Conservation (phyloP, 2,888 invertebrate species). For the Oligia strigilis region DNA sequence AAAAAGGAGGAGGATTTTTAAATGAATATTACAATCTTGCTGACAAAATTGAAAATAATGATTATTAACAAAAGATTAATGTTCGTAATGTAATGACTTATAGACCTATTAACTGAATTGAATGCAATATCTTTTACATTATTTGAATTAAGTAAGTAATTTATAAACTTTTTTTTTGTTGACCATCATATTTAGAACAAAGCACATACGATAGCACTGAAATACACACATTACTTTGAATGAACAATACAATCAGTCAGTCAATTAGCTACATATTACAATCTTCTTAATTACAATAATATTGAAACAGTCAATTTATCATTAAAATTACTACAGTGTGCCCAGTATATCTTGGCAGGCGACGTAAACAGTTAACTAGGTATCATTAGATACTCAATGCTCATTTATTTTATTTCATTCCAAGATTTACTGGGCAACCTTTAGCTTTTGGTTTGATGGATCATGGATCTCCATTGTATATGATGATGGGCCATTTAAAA, state of each 20-base stretch:
- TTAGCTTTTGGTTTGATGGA: neutral
- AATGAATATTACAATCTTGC: slow-evolving; percentile 5
- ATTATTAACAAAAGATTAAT: slow-evolving; percentile 1
- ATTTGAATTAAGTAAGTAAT: neutral
- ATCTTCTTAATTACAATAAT: too few relatives aligned
- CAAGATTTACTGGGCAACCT: neutral
- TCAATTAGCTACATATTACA: neutral
- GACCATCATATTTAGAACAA: neutral
- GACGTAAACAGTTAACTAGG: neutral
- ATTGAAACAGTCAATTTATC: neutral
- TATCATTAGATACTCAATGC: neutral
- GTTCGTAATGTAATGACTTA: neutral
- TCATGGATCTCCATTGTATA: neutral
- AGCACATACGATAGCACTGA: slow-evolving; percentile 2
- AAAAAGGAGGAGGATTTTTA: neutral
- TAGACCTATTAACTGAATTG: slow-evolving; percentile 4
- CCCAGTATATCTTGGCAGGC: slow-evolving; percentile 4
- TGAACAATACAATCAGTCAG: slow-evolving; percentile 11
- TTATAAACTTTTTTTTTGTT: neutral
- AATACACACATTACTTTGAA: slow-evolving; percentile 1
- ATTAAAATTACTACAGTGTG: slow-evolving; percentile 10
- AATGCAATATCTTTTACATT: slow-evolving; percentile 25
- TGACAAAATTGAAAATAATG: slow-evolving; percentile 6
- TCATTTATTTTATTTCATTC: neutral
- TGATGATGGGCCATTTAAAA: neutral